Conservation (phyloP, 1,140 invertebrate genomes). For the Drosophila athabasca region DNA sequence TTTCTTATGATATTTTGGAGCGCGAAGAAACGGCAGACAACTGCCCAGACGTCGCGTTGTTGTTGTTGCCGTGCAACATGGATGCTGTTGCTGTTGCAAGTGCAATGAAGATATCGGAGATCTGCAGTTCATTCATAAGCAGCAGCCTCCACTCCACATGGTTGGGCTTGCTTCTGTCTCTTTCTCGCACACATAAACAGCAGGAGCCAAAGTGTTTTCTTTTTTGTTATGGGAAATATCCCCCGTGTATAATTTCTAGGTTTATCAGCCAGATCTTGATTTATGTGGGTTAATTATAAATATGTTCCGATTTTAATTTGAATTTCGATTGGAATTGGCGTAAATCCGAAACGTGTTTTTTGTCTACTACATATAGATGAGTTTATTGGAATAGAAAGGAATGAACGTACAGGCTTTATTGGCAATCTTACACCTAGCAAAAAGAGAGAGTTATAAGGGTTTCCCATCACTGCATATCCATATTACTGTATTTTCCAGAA, state of each 20-base stretch:
- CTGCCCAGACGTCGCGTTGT: slow-evolving; percentile 65
- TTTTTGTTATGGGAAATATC: neutral
- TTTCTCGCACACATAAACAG: neutral
- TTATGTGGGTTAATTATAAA: slow-evolving; percentile 13
- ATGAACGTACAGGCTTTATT: no score
- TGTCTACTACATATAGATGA: no score
- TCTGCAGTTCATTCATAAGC: slow-evolving; percentile 37
- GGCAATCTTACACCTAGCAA: no score
- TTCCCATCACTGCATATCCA: no score
- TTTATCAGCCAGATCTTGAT: slow-evolving; percentile 19
- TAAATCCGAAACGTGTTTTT: no score
- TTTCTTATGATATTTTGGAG: slow-evolving; percentile 30
- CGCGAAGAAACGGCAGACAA: slow-evolving; percentile 76
- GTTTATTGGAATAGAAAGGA: no score
- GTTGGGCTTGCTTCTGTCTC: no score
- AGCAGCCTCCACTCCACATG: no score
- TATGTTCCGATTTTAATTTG: slow-evolving; percentile 12
- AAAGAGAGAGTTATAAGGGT: no score
- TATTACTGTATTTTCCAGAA: no score
- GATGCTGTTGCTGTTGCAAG: slow-evolving; percentile 14
- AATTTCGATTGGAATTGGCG: no score
- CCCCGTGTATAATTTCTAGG: slow-evolving; percentile 5
- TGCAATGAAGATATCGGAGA: slow-evolving; percentile 6
- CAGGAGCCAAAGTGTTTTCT: slow-evolving; percentile 5
- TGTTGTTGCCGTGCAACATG: slow-evolving; percentile 7